These are phyloP conservation scores for Chydorus sphaericus DNA, from an alignment of 2,888 invertebrate genomes.

Conservation along the genomic window DNA sequence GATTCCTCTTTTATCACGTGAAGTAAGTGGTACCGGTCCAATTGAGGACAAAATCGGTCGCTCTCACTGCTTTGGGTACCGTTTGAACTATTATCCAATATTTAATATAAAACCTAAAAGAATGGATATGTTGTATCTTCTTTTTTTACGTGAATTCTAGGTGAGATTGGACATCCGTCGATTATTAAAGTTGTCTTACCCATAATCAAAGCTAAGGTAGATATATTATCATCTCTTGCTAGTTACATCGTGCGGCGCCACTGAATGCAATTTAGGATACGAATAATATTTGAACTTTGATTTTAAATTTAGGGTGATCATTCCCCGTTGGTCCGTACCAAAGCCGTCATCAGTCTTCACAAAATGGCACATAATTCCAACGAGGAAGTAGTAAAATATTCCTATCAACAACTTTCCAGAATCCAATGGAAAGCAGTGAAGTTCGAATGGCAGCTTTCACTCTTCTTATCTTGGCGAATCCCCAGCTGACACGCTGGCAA, in stretches of 20 bases:
- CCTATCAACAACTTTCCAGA: conserved; percentile 9
- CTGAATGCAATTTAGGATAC: too few species aligned
- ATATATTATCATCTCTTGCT: too few species aligned
- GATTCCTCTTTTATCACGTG: conserved; percentile 11
- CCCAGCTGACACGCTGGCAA: conserved; percentile 11
- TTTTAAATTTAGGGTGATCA: neutral
- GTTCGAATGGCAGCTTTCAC: conserved; percentile 16
- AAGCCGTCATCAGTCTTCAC: conserved; percentile 13
- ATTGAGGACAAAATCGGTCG: conserved; percentile 14
- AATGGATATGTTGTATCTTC: too few species aligned
- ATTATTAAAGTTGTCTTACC: conserved; percentile 14
- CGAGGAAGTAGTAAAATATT: neutral
- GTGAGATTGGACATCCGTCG: conserved; percentile 13
- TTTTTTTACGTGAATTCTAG: too few species aligned
- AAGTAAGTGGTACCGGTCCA: neutral
- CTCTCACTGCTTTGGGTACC: conserved; percentile 13
- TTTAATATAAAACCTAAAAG: too few species aligned
- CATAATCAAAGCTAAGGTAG: conserved; percentile 14
- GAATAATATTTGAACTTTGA: neutral
- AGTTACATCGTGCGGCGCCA: too few species aligned
- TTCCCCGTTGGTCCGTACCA: conserved; percentile 10
- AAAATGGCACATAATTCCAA: conserved; percentile 10
- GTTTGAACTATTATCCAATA: too few species aligned
- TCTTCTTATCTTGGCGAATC: conserved; percentile 12
- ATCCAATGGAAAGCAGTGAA: conserved; percentile 11